Base-by-base conservation (phyloP, 2,113 vertebrate species). In the Tichodroma muraria region DNA sequence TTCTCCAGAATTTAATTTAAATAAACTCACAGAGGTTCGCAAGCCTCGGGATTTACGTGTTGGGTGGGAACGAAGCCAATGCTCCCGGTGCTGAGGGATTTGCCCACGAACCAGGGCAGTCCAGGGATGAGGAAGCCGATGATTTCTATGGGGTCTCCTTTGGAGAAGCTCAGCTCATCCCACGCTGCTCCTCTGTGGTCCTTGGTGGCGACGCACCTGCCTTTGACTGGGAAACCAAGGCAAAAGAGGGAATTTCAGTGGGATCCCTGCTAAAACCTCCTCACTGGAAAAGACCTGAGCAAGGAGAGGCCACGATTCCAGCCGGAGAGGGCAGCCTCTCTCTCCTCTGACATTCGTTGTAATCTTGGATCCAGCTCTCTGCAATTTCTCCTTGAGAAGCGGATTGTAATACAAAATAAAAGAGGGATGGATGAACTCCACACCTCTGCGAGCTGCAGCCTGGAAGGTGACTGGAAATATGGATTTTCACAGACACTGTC, bases 71-170 rank as follows among this genome's bases (percentile, higher is more conserved):
- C 98, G 54, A 99, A 99, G 88, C 99, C 99, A 8, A 92, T 91
- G 64, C 64, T 96, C 49, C 99, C 98, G 4, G 97, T 99, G 79
- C 96, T 97, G 19, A 83, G 38, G 40, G 98, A 98, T 96, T 92
- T 99, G 61, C 98, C 99, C 47, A 99, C 97, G 94, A 99, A 99
- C 96, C 98, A 97, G 3, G 90, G 98, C 65, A 99, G 97, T 27
- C 98, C 98, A 15, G 98, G 97, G 31, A 99, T 70, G 82, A 99
- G 83, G 76, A 99, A 98, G 37, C 99, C 99, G 1, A 98, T 93
- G 75, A 99, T 97, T 90, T 99, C 98, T 56, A 99, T 98, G 82
- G 75, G 70, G 37, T 99, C 99, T 33, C 99, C 99, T 94, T 95
- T 98, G 90, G 78, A 96, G 79, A 99, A 98, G 85, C 97, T 98